phyloP scores from a whole-genome alignment of 2,113 vertebrate genomes.

The Hyla sarda region DNA sequence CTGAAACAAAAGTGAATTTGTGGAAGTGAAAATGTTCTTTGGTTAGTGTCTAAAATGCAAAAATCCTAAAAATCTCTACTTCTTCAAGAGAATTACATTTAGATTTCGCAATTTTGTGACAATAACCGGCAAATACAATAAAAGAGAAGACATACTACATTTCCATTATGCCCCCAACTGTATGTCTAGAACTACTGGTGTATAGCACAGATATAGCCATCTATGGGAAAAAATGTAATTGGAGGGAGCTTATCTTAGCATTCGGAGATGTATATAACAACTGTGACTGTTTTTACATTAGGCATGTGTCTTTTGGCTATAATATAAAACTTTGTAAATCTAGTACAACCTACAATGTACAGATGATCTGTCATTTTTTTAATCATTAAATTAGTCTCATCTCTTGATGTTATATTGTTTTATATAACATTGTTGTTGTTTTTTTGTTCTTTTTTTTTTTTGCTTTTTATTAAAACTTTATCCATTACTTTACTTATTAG shows the following conservation, averaged over 20 bases:
- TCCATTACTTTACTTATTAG: no score
- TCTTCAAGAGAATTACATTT: background rate
- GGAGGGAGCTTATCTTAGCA: background rate
- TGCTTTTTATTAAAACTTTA: no score
- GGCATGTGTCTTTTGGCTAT: no score
- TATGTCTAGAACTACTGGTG: background rate
- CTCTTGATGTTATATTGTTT: no score
- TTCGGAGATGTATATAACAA: background rate
- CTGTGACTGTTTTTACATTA: background rate
- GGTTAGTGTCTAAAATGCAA: background rate
- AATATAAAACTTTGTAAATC: no score
- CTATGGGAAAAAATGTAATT: background rate
- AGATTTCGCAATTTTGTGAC: background rate
- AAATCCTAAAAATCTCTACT: background rate
- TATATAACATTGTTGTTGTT: no score
- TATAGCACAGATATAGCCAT: background rate
- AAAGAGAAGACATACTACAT: background rate
- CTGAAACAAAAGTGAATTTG: background rate
- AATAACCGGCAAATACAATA: background rate
- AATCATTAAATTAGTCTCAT: no score
- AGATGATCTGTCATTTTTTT: no score
- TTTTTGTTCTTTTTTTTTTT: no score
- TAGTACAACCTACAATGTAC: no score
- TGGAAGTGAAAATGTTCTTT: slow-evolving; percentile 17
- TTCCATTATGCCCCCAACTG: background rate